phyloP scores from a whole-genome alignment of 2,113 vertebrate genomes.

The Lethenteron camtschaticum region DNA sequence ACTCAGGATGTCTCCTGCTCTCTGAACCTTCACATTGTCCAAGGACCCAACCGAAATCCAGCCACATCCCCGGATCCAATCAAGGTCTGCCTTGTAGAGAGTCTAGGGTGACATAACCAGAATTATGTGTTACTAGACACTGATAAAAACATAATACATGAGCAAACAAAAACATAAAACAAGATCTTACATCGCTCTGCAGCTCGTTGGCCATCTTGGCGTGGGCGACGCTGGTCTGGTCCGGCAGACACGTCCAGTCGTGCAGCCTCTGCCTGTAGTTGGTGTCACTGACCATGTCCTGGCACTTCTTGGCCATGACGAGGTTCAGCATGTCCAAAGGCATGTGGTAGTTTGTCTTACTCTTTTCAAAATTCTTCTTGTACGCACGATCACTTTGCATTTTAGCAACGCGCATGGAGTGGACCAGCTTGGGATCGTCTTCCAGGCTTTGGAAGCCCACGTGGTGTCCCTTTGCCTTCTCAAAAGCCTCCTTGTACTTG shows the following conservation, averaged over 20 bases:
- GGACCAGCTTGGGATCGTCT: not conserved
- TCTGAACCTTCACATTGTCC: constrained; percentile 55
- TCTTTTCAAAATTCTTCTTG: constrained; percentile 1
- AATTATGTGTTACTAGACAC: not conserved
- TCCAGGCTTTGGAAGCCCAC: not conserved
- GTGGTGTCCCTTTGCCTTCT: constrained; percentile 1
- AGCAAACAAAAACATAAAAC: constrained; percentile 10
- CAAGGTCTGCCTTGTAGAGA: constrained; percentile 38
- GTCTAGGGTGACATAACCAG: constrained; percentile 20
- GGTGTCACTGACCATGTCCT: constrained; percentile 21
- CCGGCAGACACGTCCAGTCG: constrained; percentile 30
- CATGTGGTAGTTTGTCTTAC: constrained; percentile 2
- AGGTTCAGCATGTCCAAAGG: constrained; percentile 14
- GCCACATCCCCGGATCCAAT: constrained; percentile 37
- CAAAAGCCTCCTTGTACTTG: constrained; percentile 2
- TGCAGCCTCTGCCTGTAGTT: constrained; percentile 36
- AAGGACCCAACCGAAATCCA: constrained; percentile 40
- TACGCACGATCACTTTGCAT: constrained; percentile 4
- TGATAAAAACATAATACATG: too few relatives aligned
- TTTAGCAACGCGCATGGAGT: constrained; percentile 2
- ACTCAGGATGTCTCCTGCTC: constrained; percentile 58
- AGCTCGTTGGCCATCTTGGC: constrained; percentile 43
- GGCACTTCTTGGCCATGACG: constrained; percentile 13
- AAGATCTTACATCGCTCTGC: constrained; percentile 34
- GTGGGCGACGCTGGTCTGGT: constrained; percentile 31